Conservation (phyloP, 2,888 invertebrate species). For the Athalia rosae region DNA sequence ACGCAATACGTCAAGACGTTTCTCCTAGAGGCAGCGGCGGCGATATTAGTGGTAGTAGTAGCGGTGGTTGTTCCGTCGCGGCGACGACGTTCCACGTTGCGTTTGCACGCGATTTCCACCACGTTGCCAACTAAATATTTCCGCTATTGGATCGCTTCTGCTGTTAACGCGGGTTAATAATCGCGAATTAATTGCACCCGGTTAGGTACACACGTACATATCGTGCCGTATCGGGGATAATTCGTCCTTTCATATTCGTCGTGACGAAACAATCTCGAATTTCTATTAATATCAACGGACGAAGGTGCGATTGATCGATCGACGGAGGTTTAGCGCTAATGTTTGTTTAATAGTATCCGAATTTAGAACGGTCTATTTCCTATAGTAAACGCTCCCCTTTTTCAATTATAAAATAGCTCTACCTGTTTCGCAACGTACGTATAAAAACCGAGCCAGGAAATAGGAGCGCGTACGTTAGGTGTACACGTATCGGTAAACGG, state of each 20-base stretch:
- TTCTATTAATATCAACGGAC: background rate
- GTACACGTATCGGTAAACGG: background rate
- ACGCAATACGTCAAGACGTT: constrained; percentile 41
- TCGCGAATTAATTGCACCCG: no score
- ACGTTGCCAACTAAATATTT: background rate
- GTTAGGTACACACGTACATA: no score
- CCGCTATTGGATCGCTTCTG: no score
- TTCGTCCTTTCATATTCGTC: background rate
- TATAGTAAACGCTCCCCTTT: background rate
- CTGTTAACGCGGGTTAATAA: no score
- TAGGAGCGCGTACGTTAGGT: background rate
- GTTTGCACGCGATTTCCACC: constrained; percentile 30
- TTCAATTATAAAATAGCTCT: constrained; percentile 3
- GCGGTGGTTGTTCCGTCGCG: background rate
- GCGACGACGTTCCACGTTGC: constrained; percentile 18
- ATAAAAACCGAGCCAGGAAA: background rate
- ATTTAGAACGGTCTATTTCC: constrained; percentile 8
- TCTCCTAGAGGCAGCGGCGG: background rate
- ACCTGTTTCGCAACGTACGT: background rate
- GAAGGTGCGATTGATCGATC: background rate
- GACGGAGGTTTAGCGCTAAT: background rate
- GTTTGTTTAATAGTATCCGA: background rate
- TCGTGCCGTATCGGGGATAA: no score
- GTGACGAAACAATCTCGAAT: background rate
- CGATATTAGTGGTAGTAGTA: background rate